Conservation (phyloP, 92 coral and sea anemone genomes). For the Phenganax subtilis region DNA sequence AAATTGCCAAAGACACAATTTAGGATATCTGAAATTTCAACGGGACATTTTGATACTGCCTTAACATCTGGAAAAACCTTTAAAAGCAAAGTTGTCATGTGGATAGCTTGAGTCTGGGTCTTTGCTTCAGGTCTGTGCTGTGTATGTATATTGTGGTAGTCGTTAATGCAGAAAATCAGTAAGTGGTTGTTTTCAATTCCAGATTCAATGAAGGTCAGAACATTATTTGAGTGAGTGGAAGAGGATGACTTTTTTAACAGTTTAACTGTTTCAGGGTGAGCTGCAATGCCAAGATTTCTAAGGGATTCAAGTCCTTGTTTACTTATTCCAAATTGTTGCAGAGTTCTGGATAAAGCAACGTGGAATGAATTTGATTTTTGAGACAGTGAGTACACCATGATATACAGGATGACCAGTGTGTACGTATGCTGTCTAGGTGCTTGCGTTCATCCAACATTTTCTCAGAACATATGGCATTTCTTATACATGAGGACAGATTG, state of each 20-base stretch:
- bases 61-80: neutral
- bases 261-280: neutral
- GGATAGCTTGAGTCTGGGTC: constrained; percentile 4
- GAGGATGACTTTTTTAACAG: constrained; percentile 1
- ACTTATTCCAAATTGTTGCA: neutral
- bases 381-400: neutral
- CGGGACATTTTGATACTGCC: neutral
- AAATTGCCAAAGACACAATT: no score
- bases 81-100: neutral
- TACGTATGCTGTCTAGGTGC: no score
- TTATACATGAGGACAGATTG: neutral
- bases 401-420: no score
- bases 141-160: neutral
- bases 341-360: neutral
- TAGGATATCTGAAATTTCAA: neutral
- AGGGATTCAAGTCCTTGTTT: neutral
- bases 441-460: neutral
- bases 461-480: neutral
- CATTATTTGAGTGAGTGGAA: neutral
- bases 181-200: neutral
- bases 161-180: neutral
- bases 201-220: neutral
- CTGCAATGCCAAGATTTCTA: neutral
- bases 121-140: no score
- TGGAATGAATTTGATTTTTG: neutral